Conservation (phyloP, 2,888 invertebrate genomes). For the Eueremaeus valkanovi region DNA sequence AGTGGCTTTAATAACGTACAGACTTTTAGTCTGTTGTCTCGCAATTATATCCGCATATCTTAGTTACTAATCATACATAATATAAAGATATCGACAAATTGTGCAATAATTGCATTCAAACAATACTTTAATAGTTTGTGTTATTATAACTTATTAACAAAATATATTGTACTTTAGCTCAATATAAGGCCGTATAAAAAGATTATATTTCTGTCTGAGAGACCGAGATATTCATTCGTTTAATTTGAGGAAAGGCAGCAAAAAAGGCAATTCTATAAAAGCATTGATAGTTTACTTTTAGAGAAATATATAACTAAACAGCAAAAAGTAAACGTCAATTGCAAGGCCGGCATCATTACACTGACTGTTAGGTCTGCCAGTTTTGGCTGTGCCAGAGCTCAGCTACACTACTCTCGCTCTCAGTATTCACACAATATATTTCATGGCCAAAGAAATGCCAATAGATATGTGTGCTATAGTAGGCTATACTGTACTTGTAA, state of each 20-base stretch:
- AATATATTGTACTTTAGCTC: neutral
- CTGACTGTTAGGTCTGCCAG: neutral
- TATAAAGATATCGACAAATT: neutral
- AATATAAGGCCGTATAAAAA: too few relatives aligned
- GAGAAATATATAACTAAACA: too few relatives aligned
- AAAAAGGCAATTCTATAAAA: neutral
- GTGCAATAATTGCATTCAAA: neutral
- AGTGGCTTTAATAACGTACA: too few relatives aligned
- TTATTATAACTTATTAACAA: neutral
- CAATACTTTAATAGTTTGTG: neutral
- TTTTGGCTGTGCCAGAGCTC: too few relatives aligned
- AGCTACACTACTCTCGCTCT: too few relatives aligned
- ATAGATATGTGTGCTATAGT: neutral
- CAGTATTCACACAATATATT: neutral
- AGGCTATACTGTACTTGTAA: too few relatives aligned
- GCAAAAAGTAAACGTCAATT: neutral
- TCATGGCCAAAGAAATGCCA: slow-evolving; percentile 1
- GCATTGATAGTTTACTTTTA: too few relatives aligned
- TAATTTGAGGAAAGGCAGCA: neutral
- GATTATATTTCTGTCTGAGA: neutral
- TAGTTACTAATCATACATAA: neutral
- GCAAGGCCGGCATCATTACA: neutral
- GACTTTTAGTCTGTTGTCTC: neutral
- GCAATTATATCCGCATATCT: neutral
- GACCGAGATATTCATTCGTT: neutral